Conservation (phyloP, 1,140 invertebrate genomes). For the Eufriesea mexicana region DNA sequence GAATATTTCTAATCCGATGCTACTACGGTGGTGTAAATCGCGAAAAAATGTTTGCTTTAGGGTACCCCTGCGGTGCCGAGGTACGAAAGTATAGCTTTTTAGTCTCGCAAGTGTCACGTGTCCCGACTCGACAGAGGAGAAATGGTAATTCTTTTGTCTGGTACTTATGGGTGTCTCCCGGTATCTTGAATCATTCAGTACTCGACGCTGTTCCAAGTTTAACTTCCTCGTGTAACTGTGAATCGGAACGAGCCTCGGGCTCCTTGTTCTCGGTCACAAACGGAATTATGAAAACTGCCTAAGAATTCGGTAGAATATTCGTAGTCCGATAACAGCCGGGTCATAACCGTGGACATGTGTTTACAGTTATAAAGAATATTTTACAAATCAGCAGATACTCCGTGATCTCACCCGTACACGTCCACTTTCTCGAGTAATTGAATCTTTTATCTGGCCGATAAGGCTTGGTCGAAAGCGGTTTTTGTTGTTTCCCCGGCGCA, state of each 20-base stretch:
- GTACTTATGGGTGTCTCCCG: no score
- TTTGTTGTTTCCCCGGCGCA: not conserved
- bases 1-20: no score
- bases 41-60: no score
- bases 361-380: constrained; percentile 43
- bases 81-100: no score
- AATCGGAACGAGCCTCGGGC: not conserved
- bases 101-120: no score
- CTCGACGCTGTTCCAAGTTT: not conserved
- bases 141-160: not conserved
- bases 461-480: not conserved
- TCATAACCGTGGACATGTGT: constrained; percentile 10
- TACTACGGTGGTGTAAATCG: no score
- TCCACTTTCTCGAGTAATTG: constrained; percentile 27
- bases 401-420: not conserved
- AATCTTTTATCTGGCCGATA: constrained; percentile 41
- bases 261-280: not conserved
- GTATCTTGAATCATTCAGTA: no score
- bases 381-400: constrained; percentile 14
- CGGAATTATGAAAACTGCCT: not conserved
- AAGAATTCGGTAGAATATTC: not conserved
- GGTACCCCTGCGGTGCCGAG: no score
- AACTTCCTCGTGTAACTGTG: not conserved
- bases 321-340: not conserved
- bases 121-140: not conserved